These are phyloP conservation scores for Seira musarum DNA, from an alignment of 2,888 invertebrate genomes.

Conservation along the genomic window DNA sequence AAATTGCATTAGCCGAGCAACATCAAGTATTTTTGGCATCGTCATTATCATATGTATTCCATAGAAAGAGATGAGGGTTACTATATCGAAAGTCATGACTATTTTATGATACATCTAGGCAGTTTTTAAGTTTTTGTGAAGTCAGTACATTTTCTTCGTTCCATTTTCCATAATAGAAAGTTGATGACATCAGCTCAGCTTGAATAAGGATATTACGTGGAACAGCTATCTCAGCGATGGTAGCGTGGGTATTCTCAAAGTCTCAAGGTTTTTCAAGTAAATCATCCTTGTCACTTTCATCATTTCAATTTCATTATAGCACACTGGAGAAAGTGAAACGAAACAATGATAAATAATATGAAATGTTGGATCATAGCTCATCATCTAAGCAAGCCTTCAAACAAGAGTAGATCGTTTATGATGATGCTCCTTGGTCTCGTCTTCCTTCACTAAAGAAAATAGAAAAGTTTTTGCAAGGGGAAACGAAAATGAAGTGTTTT, in stretches of 20 bases:
- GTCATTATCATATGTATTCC: slow-evolving; percentile 14
- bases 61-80: background rate
- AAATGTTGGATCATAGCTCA: slow-evolving; percentile 10
- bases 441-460: background rate
- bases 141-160: slow-evolving; percentile 1
- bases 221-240: background rate
- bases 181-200: slow-evolving; percentile 10
- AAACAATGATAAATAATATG: slow-evolving; percentile 10
- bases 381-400: background rate
- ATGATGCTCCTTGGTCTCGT: slow-evolving; percentile 12
- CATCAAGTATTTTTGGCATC: slow-evolving; percentile 24
- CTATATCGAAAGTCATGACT: background rate
- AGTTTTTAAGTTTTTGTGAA: slow-evolving; percentile 1
- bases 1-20: slow-evolving; percentile 13
- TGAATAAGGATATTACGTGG: background rate
- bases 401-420: background rate
- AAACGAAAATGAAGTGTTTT: slow-evolving; percentile 38
- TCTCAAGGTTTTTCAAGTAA: slow-evolving; percentile 49
- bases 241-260: slow-evolving; percentile 22
- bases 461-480: background rate
- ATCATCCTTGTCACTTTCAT: slow-evolving; percentile 48
- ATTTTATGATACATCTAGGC: slow-evolving; percentile 3
- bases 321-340: background rate
- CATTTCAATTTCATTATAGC: slow-evolving; percentile 46
- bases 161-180: slow-evolving; percentile 2